Base-by-base conservation (phyloP, 2,888 invertebrate species). In the Hipparchia sbordonii region DNA sequence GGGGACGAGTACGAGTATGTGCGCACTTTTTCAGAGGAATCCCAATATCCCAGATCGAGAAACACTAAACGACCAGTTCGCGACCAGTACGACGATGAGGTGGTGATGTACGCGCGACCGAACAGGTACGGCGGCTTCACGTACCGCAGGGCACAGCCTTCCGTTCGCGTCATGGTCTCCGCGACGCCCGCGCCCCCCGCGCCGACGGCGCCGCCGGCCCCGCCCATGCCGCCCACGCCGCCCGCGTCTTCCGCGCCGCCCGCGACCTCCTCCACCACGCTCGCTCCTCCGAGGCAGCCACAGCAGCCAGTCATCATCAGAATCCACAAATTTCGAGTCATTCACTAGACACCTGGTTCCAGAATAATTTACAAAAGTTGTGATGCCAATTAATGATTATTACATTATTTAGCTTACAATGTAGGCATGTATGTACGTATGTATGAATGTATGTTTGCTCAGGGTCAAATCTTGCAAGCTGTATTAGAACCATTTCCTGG, bases 71-170 rank as follows among this genome's bases (percentile, higher is more conserved):
- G 68, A 71, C 9, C 59, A 57, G 5, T 76, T 23, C 23, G 23
- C 23, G 23, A 74, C 48, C 81, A 82, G 10, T 82, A 82, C 60
- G 82, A 81, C 51, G 76, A 79, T 3, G 83, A 85, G 8, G 80
- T 85, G 46, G 81, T 92, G 10, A 81, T 92, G 74, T 92, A 91
- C 83, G 92, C 92, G 63, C 83, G 90, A 2, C 90, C 89, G 5
- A 85, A 83, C 72, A 81, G 85, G 2, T 76, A 83, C 65, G 91
- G 92, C 6, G 91, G 92, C 5, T 92, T 85, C 82, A 81, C 87
- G 6, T 91, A 92, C 80, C 85, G 86, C 72, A 84, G 82, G 57
- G 84, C 85, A 1, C 33, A 67, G 70, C 70, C 39, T 54, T 59
- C 57, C 13, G 70, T n/a, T 77, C 79, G 65, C 85, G 2, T 6